Evolutionary conservation across 2,797 vertebrate genomes (phyloP), one percentile per base, ranked within the genome.

Genomic region (Todus mexicanus): DNA sequence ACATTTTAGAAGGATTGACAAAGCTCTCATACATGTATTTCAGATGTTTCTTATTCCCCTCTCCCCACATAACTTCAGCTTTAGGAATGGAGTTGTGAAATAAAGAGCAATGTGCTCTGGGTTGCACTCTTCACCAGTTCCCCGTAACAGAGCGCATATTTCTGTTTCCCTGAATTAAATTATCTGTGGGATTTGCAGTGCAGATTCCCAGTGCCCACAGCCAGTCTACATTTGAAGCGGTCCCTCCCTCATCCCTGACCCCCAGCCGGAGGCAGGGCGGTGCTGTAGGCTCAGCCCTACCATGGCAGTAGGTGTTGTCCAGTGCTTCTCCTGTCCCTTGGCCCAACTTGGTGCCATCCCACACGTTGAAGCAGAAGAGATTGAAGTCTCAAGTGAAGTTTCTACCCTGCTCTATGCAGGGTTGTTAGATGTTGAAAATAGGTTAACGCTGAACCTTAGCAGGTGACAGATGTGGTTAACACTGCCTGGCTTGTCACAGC

Each of bases 361-460:
- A 23, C 2, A 1, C 47, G 6, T 31, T 2, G 7, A 68, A 54
- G 35, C 27, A 15, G 42, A 48, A 37, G 12, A 47, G 35, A 21
- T 29, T 40, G 16, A 20, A 25, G 51, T 11, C 29, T 45, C 29
- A 10, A 6, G 12, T 10, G 45, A 61, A 37, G 12, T 61, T 73
- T 54, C 42, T 54, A 21, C 35, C 47, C 35, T 37, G 19, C 23
- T n/a, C 37, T 56, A 0, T 5, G 20, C 35, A 56, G 29, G 25
- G 12, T 35, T 47, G 40, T 54, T 66, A n/a, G 72, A 27, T 3
- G 29, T 48, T 27, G 27, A 15, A 47, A 25, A n/a, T 1, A 31
- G 22, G 35, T 25, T 3, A 15, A 29, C 11, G 4, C 4, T 1
- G 10, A 14, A 33, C 0, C 1, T n/a, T 11, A 9, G 33, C 53